phyloP scores from a whole-genome alignment of 2,113 vertebrate genomes.

The Gavialis gangeticus region DNA sequence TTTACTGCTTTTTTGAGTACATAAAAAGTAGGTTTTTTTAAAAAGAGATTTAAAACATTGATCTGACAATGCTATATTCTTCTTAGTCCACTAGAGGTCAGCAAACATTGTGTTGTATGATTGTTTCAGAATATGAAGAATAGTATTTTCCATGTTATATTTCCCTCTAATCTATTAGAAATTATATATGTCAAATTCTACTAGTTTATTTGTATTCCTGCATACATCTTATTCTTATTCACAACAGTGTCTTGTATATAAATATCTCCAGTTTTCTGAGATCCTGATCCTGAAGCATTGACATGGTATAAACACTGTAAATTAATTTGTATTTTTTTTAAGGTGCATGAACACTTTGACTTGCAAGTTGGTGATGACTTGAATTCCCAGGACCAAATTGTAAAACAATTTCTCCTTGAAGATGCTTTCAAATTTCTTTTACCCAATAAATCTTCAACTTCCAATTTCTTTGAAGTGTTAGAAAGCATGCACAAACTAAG shows the following conservation, averaged over 20 bases:
- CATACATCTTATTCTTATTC: neutral
- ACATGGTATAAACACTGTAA: neutral
- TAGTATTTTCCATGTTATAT: neutral
- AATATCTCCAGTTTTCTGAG: neutral
- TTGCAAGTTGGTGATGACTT: constrained; percentile 78
- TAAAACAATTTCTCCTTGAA: constrained; percentile 87
- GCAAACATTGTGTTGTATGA: constrained; percentile 43
- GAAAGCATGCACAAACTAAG: constrained; percentile 47
- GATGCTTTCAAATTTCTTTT: constrained; percentile 89
- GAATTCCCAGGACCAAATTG: constrained; percentile 82
- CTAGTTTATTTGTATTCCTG: neutral
- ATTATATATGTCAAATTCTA: neutral
- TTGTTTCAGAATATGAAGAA: neutral
- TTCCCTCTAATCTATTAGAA: neutral
- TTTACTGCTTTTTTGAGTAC: neutral
- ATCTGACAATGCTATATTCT: constrained; percentile 27
- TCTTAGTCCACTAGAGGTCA: constrained; percentile 70
- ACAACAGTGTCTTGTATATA: neutral
- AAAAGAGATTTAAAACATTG: fast-evolving
- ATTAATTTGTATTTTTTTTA: constrained; percentile 20
- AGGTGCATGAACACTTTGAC: constrained; percentile 88
- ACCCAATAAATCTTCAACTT: constrained; percentile 68
- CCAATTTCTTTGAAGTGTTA: constrained; percentile 57
- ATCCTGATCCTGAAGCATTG: neutral
- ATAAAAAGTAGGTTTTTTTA: neutral